Conservation (phyloP, 2,888 invertebrate genomes). For the Miltochrista miniata region DNA sequence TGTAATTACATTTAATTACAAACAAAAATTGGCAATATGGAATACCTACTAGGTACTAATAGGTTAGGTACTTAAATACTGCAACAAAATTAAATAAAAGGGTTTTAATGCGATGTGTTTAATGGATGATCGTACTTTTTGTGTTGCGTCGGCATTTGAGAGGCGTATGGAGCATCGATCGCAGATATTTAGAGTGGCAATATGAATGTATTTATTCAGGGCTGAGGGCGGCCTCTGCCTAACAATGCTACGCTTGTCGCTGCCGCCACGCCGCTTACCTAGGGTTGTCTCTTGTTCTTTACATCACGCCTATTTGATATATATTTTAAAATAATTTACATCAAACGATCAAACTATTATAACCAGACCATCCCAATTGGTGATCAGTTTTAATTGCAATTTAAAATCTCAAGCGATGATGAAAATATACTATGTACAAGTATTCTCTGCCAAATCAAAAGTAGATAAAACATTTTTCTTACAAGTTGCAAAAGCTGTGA, state of each 20-base stretch:
- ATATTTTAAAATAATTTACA: background rate
- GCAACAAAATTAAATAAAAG: conserved; percentile 21
- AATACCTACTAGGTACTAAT: too few relatives aligned
- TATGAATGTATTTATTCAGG: conserved; percentile 84
- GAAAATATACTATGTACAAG: too few relatives aligned
- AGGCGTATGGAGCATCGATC: conserved; percentile 59
- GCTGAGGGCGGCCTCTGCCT: conserved; percentile 75
- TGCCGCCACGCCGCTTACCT: conserved; percentile 51
- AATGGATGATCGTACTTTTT: conserved; percentile 46
- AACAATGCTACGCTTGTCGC: conserved; percentile 83
- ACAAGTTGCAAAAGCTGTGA: too few relatives aligned
- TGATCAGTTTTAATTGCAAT: too few relatives aligned
- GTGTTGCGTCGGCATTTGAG: conserved; percentile 48
- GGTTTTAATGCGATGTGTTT: conserved; percentile 38
- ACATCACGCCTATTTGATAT: background rate
- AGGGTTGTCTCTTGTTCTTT: conserved; percentile 60
- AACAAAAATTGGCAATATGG: conserved; percentile 11
- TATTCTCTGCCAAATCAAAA: too few relatives aligned
- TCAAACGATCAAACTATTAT: too few relatives aligned
- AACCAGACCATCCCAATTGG: too few relatives aligned
- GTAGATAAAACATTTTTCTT: too few relatives aligned
- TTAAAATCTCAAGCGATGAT: too few relatives aligned
- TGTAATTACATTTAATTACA: too few relatives aligned
- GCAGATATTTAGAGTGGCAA: conserved; percentile 81
- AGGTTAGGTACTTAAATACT: too few relatives aligned